Conservation (phyloP, 2,888 invertebrate species). For the Ephialtes manifestator region DNA sequence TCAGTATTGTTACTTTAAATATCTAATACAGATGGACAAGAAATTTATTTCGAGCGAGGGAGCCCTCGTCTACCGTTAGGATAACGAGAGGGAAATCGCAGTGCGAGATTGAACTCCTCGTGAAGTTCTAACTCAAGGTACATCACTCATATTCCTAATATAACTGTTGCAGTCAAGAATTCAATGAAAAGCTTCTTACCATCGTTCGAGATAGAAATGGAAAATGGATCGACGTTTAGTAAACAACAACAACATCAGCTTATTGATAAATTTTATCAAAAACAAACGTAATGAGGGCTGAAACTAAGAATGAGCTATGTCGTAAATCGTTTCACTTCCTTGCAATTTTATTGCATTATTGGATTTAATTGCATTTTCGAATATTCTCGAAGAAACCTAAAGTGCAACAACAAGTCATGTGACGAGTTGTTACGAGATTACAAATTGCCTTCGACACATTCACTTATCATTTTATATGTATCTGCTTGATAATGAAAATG, state of each 20-base stretch:
- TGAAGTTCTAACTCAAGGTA: constrained; percentile 53
- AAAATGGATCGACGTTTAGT: background rate
- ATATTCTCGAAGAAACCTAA: no score
- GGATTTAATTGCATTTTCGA: no score
- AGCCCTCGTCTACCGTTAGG: constrained; percentile 52
- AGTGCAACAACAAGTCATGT: no score
- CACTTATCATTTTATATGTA: background rate
- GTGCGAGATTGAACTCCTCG: constrained; percentile 53
- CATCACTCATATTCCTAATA: constrained; percentile 40
- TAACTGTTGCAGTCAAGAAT: constrained; percentile 14
- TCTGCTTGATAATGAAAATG: background rate
- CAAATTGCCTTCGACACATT: background rate
- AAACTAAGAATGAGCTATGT: background rate
- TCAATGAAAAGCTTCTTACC: constrained; percentile 5
- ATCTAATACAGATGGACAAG: no score
- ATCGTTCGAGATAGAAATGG: background rate
- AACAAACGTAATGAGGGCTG: background rate
- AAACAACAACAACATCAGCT: background rate
- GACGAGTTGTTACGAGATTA: no score
- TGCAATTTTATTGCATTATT: no score
- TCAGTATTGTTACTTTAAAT: no score
- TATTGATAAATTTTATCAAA: background rate
- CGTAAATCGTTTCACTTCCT: background rate
- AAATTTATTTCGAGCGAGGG: no score
- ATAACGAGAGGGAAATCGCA: constrained; percentile 64